Base-by-base conservation (phyloP, 2,797 vertebrate genomes). In the Hirundo rustica region DNA sequence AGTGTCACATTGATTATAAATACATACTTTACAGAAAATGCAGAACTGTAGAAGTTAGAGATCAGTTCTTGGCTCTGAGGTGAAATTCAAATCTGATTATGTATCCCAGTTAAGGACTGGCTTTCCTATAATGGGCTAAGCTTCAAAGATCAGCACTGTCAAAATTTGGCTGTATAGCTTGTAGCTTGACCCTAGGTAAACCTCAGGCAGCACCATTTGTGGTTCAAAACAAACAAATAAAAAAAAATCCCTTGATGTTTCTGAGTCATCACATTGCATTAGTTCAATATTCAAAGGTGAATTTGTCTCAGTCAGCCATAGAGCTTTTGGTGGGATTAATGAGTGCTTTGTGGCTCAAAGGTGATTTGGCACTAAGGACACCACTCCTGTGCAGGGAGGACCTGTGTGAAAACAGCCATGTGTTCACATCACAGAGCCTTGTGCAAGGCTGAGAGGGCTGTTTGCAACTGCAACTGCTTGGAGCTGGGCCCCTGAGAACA, bases 141-240 rank as follows among this genome's bases (percentile, higher is more conserved):
- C 48, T 79, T 45, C 64, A 79, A 90, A 92, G 48, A 93, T 44
- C 29, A 86, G 73, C 48, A 50, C 36, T 84, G 60, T 81, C 60
- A 84, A 79, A 88, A 88, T 70, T 2, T 86, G 89, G 76, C 89
- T 84, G 62, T 57, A 17, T 2, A 82, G 64, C 70, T 64, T 67
- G 27, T 19, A 94, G 91, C 36, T 30, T 92, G 92, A 95, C 91
- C 79, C 55, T 57, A 92, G 89, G 70, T 96, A 95, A 95, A 96
- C 93, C 84, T 85, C 92, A 91, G 40, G 87, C 53, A 89, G 74
- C 74, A 87, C 36, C 67, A 87, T 51, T 80, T 85, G 86, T 71
- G 74, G 83, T 91, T 92, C 67, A 90, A 94, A 88, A 86, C 51
- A 95, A 96, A 76, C 60, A 96, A 96, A 78, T 47, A 95, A 38